Evolutionary conservation across 2,113 vertebrate genomes (phyloP).

Genomic region (Phaethon lepturus): DNA sequence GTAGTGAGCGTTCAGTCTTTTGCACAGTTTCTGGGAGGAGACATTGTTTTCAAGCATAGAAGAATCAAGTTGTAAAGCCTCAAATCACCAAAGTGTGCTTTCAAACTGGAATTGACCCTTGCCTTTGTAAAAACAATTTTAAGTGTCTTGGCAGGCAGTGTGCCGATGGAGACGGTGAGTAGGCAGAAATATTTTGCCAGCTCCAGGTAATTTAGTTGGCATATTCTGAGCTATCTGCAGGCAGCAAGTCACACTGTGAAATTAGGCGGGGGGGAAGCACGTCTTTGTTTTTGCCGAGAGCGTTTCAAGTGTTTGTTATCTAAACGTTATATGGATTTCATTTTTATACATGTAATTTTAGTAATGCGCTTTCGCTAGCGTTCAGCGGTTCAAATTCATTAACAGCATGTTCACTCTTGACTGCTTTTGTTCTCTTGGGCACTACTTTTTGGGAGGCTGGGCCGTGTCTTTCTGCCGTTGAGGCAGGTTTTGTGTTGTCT

Average conservation of each 20-base stretch:
- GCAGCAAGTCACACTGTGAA: not conserved
- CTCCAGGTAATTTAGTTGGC: not conserved
- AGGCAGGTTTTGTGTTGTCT: not conserved
- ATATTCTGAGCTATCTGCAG: not conserved
- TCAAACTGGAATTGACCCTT: not conserved
- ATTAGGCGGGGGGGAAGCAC: fast-evolving
- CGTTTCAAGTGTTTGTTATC: not conserved
- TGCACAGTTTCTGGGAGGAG: not conserved
- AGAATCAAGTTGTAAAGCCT: not conserved
- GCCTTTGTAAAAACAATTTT: not conserved
- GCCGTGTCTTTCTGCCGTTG: fast-evolving
- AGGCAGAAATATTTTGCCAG: not conserved
- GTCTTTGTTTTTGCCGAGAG: not conserved
- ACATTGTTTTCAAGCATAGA: not conserved
- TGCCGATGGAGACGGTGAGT: not conserved
- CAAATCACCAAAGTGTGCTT: not conserved
- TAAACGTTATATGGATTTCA: not conserved
- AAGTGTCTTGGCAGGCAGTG: not conserved
- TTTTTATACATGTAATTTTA: not conserved
- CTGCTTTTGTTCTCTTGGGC: not conserved
- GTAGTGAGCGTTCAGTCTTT: not conserved
- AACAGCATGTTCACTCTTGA: not conserved
- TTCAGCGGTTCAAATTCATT: not conserved
- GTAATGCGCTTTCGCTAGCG: fast-evolving
- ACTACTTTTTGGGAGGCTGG: not conserved